Evolutionary conservation across 1,140 invertebrate genomes (phyloP).

Genomic region (Lerema accius): DNA sequence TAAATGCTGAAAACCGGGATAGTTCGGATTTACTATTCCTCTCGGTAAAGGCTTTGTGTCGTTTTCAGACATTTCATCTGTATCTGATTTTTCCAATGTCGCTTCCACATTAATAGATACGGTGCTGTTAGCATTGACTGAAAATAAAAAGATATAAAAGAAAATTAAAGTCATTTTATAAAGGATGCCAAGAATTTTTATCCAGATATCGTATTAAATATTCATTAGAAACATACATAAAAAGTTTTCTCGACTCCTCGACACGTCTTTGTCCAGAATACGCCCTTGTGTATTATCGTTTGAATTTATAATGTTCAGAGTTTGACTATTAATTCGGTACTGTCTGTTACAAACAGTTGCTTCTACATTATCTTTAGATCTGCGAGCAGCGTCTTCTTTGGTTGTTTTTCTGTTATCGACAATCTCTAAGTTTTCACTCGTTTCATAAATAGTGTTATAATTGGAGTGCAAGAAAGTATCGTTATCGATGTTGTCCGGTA

Average conservation of each 20-base stretch:
- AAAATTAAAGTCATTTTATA: not conserved
- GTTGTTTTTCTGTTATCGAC: slow-evolving; percentile 33
- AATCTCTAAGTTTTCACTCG: slow-evolving; percentile 28
- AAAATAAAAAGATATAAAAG: slow-evolving; percentile 8
- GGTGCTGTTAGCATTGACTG: slow-evolving; percentile 49
- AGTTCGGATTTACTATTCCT: slow-evolving; percentile 91
- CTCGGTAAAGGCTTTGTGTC: slow-evolving; percentile 75
- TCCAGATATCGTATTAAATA: slow-evolving; percentile 2
- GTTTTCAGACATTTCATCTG: slow-evolving; percentile 79
- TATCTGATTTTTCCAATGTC: slow-evolving; percentile 70
- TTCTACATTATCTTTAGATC: slow-evolving; percentile 39
- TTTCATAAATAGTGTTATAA: slow-evolving; percentile 43
- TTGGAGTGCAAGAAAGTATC: slow-evolving; percentile 47
- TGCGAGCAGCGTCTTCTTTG: slow-evolving; percentile 21
- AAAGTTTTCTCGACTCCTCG: slow-evolving; percentile 29
- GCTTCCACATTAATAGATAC: slow-evolving; percentile 62
- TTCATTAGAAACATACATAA: slow-evolving; percentile 39
- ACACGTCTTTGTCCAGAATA: slow-evolving; percentile 9
- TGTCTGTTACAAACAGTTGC: slow-evolving; percentile 59
- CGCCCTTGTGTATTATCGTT: slow-evolving; percentile 2
- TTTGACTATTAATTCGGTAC: slow-evolving; percentile 55
- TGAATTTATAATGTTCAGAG: slow-evolving; percentile 39
- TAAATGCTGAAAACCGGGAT: slow-evolving; percentile 88
- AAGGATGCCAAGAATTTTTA: not conserved
- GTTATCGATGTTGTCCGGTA: slow-evolving; percentile 36